Evolutionary conservation across 35 echinoderm and acorn worm genomes (phyloP).

Genomic region (Ptychodera flava): DNA sequence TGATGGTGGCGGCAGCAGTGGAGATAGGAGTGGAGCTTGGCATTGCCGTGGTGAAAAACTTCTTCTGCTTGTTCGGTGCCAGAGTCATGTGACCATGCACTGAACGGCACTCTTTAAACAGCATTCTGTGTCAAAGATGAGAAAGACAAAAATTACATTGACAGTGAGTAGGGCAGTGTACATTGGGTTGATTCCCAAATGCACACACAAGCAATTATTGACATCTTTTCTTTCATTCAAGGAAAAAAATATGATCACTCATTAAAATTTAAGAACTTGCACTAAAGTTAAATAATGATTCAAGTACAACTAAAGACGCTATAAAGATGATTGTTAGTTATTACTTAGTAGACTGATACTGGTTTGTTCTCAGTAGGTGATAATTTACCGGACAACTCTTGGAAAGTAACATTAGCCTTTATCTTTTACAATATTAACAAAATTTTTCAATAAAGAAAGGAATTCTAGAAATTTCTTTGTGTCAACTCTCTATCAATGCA

Average conservation of each 20-base stretch:
- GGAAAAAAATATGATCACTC: background rate
- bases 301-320: background rate
- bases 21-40: background rate
- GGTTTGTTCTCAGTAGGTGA: too few species aligned
- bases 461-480: too few species aligned
- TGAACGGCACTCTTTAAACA: constrained; percentile 75
- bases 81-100: constrained; percentile 77
- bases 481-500: too few species aligned
- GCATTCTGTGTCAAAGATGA: constrained; percentile 44
- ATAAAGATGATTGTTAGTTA: too few species aligned
- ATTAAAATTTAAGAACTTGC: background rate
- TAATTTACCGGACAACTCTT: too few species aligned
- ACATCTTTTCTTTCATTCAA: background rate
- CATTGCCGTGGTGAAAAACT: constrained; percentile 17
- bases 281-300: background rate
- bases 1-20: background rate
- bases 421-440: too few species aligned
- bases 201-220: background rate
- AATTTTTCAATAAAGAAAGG: too few species aligned
- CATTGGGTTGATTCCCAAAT: background rate
- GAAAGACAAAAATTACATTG: background rate
- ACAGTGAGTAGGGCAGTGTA: background rate
- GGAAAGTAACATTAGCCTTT: too few species aligned
- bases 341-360: too few species aligned
- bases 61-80: constrained; percentile 48